phyloP scores from a whole-genome alignment of 2,113 vertebrate genomes.

The Pimephales promelas region DNA sequence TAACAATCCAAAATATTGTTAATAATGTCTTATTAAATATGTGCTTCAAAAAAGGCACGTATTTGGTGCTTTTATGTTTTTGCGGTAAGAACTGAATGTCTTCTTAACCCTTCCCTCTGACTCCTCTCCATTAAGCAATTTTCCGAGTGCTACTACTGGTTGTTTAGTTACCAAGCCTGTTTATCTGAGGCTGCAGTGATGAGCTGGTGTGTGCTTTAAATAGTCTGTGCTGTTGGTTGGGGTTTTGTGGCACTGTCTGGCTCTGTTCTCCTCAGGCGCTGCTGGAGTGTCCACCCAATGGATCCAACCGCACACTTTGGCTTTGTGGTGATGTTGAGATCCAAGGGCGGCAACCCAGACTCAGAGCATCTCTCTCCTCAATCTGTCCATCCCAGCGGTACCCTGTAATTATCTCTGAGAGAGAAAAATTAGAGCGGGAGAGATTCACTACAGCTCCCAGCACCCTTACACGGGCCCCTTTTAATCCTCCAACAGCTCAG shows the following conservation, averaged over 20 bases:
- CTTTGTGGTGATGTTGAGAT: constrained; percentile 65
- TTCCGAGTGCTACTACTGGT: constrained; percentile 21
- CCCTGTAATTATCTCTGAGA: constrained; percentile 75
- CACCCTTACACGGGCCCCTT: constrained; percentile 59
- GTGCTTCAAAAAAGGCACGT: background rate
- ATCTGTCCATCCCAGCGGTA: constrained; percentile 56
- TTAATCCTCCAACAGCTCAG: constrained; percentile 63
- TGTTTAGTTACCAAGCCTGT: constrained; percentile 34
- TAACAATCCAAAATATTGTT: no score
- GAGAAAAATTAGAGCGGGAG: constrained; percentile 33
- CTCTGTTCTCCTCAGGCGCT: constrained; percentile 44
- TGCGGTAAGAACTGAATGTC: background rate
- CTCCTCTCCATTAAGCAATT: constrained; percentile 34
- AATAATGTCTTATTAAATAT: no score
- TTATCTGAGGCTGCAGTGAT: constrained; percentile 29
- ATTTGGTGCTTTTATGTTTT: background rate
- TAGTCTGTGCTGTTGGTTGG: constrained; percentile 49
- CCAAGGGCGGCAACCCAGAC: constrained; percentile 69
- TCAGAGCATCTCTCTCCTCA: constrained; percentile 64
- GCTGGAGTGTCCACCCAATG: constrained; percentile 50
- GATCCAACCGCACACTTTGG: constrained; percentile 49
- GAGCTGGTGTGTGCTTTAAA: constrained; percentile 31
- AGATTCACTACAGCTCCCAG: constrained; percentile 14
- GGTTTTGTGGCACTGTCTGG: constrained; percentile 40
- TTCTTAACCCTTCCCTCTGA: background rate